A percentile compares a stretch with the other conserved stretches of the same genome.
These are phyloP conservation scores for Tipula helvola DNA, from an alignment of 2,888 invertebrate genomes.

Conservation along the genomic window DNA sequence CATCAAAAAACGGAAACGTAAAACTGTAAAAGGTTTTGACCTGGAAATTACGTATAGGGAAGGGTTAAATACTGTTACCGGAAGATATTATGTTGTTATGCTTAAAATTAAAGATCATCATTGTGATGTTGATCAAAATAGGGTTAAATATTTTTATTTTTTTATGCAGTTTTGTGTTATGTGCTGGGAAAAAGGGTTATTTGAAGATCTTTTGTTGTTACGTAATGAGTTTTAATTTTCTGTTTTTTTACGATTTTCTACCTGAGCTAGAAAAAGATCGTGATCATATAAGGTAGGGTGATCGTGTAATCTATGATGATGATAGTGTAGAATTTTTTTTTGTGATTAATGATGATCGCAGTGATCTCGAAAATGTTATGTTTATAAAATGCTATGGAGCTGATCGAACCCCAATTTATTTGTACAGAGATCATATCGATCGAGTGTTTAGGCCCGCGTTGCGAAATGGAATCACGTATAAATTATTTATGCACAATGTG, in stretches of 20 bases:
- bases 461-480: not conserved
- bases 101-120: not conserved
- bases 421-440: too few species aligned
- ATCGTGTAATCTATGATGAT: too few species aligned
- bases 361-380: not conserved
- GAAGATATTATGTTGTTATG: not conserved
- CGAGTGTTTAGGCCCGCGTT: too few species aligned
- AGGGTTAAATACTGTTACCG: not conserved
- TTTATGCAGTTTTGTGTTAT: not conserved
- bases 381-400: not conserved
- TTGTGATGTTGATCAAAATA: not conserved
- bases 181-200: not conserved
- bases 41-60: not conserved
- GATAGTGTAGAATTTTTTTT: not conserved
- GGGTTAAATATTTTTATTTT: not conserved
- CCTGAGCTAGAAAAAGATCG: not conserved
- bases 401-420: not conserved
- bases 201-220: not conserved
- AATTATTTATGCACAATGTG: not conserved
- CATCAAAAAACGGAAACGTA: not conserved
- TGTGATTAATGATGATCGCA: not conserved
- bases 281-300: not conserved
- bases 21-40: not conserved
- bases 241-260: not conserved
- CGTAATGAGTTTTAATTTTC: not conserved